Evolutionary conservation across 2,888 invertebrate genomes (phyloP), one percentile per base, ranked within the genome.

Genomic region (Pristionchus exspectatus): DNA sequence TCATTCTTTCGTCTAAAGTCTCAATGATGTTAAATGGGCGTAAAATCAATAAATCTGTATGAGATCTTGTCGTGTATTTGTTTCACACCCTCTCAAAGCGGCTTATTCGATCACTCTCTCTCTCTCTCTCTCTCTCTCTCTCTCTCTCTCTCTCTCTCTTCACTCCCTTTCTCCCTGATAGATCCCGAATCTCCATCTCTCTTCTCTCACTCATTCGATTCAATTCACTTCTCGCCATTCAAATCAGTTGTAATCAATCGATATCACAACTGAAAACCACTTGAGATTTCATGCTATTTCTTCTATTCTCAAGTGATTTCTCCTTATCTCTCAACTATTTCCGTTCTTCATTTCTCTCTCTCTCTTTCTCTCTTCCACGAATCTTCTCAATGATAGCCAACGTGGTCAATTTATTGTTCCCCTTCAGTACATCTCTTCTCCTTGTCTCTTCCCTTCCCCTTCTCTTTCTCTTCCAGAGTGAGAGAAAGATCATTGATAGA

Each of bases 71-170:
- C 74, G 74, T 74, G 74, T 74, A 74, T 74, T 74, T 74, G 74
- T 74, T 74, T 74, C 74, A 74, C 74, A 12, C 74, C 18, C 74
- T 38, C 33, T 9, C 7, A 83, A 83, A 83, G 44, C 83, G 44
- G 83, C 54, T 83, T 83, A 83, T 27, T 54, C 83, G 54, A n/a
- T 83, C 83, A 63, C 38, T 85, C 63, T 30, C 85, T 44, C 63
- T 21, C n/a, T 38, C 84, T 56, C 54, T 56, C 84, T 38, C 84
- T 56, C 56, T 54, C 84, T 21, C 63, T 44, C n/a, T 33, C 85
- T 44, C 63, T 21, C n/a, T 38, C 84, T 56, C 54, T 56, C 84
- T 38, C 84, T 56, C 56, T 54, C 84, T 21, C 63, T 44, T n/a
- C 84, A 9, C 63, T 63, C 63, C 27, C 85, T 27, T 38, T 63